Evolutionary conservation across 2,888 invertebrate species (phyloP).

Genomic region (Ellobium chinense): DNA sequence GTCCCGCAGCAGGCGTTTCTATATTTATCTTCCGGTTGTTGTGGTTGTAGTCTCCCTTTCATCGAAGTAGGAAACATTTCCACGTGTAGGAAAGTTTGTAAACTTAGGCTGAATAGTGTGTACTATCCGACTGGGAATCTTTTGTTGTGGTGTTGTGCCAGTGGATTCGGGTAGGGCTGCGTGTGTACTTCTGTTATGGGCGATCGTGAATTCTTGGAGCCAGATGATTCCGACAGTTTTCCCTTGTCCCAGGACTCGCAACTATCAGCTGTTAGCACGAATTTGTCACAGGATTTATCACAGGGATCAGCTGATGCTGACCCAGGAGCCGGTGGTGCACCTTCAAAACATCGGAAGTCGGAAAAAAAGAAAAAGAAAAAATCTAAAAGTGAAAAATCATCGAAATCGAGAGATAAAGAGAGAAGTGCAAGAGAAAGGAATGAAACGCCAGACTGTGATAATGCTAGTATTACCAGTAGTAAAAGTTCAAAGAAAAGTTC

Average conservation of each 20-base stretch:
- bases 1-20: constrained; percentile 52
- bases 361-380: constrained; percentile 62
- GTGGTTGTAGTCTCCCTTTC: constrained; percentile 29
- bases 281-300: constrained; percentile 51
- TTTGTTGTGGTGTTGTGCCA: background rate
- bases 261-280: constrained; percentile 42
- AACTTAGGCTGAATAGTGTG: constrained; percentile 18
- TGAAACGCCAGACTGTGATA: constrained; percentile 24
- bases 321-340: constrained; percentile 37
- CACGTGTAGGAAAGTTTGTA: constrained; percentile 38
- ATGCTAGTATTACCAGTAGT: background rate
- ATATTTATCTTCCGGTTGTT: constrained; percentile 49
- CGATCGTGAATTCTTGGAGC: constrained; percentile 42
- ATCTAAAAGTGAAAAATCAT: constrained; percentile 43
- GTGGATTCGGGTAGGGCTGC: background rate
- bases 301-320: constrained; percentile 55
- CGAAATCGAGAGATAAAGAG: constrained; percentile 37
- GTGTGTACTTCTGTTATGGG: constrained; percentile 39
- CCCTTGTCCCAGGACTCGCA: constrained; percentile 50
- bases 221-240: constrained; percentile 11
- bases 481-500: constrained; percentile 47
- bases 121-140: background rate
- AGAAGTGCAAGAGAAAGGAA: constrained; percentile 19
- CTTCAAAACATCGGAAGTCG: constrained; percentile 32
- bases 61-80: constrained; percentile 10